These are phyloP conservation scores for Pollenia amentaria DNA, from an alignment of 2,888 invertebrate species.

Conservation along the genomic window DNA sequence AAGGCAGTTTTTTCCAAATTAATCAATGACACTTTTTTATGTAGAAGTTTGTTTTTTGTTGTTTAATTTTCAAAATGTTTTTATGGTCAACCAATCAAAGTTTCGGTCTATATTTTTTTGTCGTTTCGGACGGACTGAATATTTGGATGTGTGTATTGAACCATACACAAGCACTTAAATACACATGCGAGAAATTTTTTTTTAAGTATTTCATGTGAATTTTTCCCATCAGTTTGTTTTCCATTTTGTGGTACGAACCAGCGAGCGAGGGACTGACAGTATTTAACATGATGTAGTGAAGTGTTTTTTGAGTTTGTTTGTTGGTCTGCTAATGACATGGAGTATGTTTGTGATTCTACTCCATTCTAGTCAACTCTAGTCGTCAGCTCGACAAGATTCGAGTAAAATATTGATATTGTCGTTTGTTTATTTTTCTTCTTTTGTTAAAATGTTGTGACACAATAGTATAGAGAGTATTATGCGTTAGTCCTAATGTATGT, in stretches of 20 bases:
- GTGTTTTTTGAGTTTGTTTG: constrained; percentile 38
- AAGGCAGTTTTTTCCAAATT: constrained; percentile 72
- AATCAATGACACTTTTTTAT: constrained; percentile 72
- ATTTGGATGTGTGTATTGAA: constrained; percentile 30
- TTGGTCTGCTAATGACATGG: constrained; percentile 69
- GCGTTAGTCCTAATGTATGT: too few species aligned
- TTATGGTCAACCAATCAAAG: constrained; percentile 74
- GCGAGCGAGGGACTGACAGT: background rate
- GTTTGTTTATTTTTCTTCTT: constrained; percentile 45
- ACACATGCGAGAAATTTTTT: constrained; percentile 9
- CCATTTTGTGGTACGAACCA: constrained; percentile 15
- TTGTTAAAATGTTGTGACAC: constrained; percentile 51
- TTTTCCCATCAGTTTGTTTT: constrained; percentile 66
- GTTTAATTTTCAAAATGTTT: constrained; percentile 69
- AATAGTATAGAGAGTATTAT: too few species aligned
- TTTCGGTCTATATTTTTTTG: constrained; percentile 31
- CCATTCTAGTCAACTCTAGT: constrained; percentile 47
- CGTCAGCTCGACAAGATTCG: constrained; percentile 44
- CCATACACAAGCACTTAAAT: constrained; percentile 57
- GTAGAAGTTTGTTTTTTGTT: constrained; percentile 45
- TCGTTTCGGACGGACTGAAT: background rate
- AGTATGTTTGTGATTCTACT: constrained; percentile 55
- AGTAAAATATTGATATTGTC: constrained; percentile 52
- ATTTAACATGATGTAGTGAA: constrained; percentile 52
- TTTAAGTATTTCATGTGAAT: constrained; percentile 65